These are phyloP conservation scores for Enteromius thamalakanensis DNA, from an alignment of 2,797 vertebrate genomes.

Conservation along the genomic window DNA sequence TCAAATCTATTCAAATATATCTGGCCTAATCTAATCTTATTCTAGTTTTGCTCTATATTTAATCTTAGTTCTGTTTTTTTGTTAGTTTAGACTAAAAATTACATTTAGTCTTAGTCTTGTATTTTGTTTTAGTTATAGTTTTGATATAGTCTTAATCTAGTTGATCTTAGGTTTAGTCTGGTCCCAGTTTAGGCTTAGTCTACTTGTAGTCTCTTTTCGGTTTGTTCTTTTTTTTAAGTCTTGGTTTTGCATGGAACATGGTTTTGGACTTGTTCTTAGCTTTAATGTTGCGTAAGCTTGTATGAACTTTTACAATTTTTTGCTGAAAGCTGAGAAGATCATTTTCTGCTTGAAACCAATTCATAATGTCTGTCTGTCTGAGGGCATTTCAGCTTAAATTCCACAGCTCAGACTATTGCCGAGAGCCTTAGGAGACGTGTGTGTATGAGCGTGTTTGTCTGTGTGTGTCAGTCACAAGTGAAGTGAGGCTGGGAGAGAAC, in stretches of 20 bases:
- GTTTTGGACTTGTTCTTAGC: neutral
- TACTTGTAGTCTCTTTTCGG: neutral
- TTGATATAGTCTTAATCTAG: neutral
- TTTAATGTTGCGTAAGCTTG: neutral
- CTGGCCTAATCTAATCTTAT: neutral
- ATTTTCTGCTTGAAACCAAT: slow-evolving; percentile 17
- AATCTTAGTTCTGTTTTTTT: neutral
- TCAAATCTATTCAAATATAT: neutral
- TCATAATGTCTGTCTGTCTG: slow-evolving; percentile 10
- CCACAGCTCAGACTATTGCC: neutral
- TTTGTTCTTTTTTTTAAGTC: neutral
- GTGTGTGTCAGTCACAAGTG: slow-evolving; percentile 62
- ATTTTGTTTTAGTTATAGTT: neutral
- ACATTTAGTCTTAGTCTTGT: neutral
- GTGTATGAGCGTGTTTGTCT: neutral
- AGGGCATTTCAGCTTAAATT: slow-evolving; percentile 2
- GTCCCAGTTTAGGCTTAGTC: neutral
- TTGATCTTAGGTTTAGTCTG: neutral
- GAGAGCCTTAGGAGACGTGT: neutral
- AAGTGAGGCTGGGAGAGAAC: slow-evolving; percentile 55
- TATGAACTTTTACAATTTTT: neutral
- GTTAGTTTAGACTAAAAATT: neutral
- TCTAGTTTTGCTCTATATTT: neutral
- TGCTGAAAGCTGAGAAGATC: neutral
- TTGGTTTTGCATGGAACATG: neutral